Conservation (phyloP, 2,113 vertebrate species). For the Lepus timidus region DNA sequence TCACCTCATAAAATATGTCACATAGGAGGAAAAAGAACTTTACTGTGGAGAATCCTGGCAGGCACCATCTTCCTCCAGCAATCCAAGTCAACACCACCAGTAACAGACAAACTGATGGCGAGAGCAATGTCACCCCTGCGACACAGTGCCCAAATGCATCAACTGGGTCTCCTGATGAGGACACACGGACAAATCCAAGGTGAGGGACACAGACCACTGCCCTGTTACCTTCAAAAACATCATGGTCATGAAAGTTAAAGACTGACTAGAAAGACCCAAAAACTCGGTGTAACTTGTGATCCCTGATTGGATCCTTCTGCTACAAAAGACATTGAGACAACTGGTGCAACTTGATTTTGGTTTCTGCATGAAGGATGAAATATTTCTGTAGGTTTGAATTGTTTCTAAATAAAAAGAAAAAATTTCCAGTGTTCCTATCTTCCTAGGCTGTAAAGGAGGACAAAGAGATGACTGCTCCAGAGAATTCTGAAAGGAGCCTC, state of each 20-base stretch:
- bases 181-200: neutral
- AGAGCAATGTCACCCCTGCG: neutral
- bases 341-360: neutral
- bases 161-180: neutral
- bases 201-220: neutral
- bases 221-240: neutral
- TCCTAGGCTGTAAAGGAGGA: neutral
- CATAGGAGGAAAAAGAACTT: neutral
- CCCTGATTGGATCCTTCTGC: neutral
- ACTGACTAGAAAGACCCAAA: neutral
- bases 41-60: neutral
- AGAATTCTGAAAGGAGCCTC: neutral
- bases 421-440: neutral
- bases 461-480: neutral
- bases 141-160: neutral
- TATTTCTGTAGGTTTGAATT: slow-evolving; percentile 33
- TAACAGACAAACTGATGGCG: neutral
- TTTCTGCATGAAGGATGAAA: neutral
- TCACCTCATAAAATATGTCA: neutral
- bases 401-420: slow-evolving; percentile 30
- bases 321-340: neutral
- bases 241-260: neutral
- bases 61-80: neutral
- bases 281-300: neutral
- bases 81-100: neutral